phyloP scores from a whole-genome alignment of 1,140 invertebrate genomes.

The Drosophila nigrodunni region DNA sequence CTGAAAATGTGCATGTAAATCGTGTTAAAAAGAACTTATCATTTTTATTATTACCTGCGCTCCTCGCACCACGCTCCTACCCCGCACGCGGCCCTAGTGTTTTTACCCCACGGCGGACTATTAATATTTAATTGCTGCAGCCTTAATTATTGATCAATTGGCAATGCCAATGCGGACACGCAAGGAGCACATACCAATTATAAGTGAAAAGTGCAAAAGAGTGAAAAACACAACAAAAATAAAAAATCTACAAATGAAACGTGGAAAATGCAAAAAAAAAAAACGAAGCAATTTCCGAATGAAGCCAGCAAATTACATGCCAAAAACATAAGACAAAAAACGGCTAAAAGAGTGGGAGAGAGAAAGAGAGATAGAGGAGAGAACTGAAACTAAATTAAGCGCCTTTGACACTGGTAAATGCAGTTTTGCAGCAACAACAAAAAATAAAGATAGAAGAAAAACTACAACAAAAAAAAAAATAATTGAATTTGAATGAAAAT shows the following conservation, averaged over 20 bases:
- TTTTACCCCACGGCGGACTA: conserved; percentile 16
- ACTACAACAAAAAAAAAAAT: neutral
- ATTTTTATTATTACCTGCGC: conserved; percentile 65
- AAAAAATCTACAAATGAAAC: neutral
- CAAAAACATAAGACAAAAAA: conserved; percentile 74
- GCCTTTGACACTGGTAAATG: conserved; percentile 78
- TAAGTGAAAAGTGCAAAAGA: conserved; percentile 30
- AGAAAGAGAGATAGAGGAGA: conserved; percentile 1
- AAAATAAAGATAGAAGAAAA: conserved; percentile 23
- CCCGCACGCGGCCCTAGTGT: no score
- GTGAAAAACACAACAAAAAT: neutral
- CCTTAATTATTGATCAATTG: conserved; percentile 72
- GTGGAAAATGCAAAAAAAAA: conserved; percentile 21
- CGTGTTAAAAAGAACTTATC: conserved; percentile 79
- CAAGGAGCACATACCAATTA: conserved; percentile 44
- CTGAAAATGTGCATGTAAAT: conserved; percentile 68
- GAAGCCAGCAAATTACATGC: conserved; percentile 74
- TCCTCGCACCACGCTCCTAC: neutral
- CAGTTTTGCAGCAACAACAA: conserved; percentile 56
- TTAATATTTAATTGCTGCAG: conserved; percentile 79
- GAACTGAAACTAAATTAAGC: conserved; percentile 73
- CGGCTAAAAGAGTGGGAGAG: neutral
- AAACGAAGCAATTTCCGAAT: conserved; percentile 67
- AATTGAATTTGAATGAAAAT: conserved; percentile 44
- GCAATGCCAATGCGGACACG: conserved; percentile 41